Conservation (phyloP, 37 sponge, comb jelly and placozoan species). For the Ianthella basta region DNA sequence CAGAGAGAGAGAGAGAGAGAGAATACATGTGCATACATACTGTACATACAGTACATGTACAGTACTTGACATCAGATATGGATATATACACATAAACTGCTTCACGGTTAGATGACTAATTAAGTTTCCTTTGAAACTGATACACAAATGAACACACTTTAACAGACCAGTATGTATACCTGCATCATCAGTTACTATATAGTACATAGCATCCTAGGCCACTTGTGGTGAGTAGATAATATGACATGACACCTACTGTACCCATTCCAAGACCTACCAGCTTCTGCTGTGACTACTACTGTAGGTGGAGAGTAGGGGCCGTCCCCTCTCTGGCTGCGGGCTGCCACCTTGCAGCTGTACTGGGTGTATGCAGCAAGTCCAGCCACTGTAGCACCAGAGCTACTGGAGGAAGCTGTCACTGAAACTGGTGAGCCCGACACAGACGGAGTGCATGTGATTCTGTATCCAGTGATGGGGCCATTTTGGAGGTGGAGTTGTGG, state of each 20-base stretch:
- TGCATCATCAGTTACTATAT: no score
- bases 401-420: not conserved
- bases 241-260: no score
- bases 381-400: not conserved
- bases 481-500: conserved; percentile 12
- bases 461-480: conserved; percentile 14
- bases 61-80: not conserved
- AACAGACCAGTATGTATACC: no score
- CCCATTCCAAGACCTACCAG: not conserved
- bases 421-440: not conserved
- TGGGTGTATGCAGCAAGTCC: not conserved
- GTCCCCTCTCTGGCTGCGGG: not conserved
- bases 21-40: not conserved
- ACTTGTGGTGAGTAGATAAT: no score
- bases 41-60: not conserved
- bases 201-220: no score
- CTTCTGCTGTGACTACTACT: not conserved
- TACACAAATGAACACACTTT: not conserved
- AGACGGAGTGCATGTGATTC: not conserved
- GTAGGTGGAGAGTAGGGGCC: not conserved
- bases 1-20: not conserved
- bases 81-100: not conserved
- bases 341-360: conserved; percentile 25
- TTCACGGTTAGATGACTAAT: not conserved
- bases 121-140: not conserved